Evolutionary conservation across 1,140 invertebrate genomes (phyloP), one percentile per base, ranked within the genome.

Genomic region (Chionoecetes opilio): DNA sequence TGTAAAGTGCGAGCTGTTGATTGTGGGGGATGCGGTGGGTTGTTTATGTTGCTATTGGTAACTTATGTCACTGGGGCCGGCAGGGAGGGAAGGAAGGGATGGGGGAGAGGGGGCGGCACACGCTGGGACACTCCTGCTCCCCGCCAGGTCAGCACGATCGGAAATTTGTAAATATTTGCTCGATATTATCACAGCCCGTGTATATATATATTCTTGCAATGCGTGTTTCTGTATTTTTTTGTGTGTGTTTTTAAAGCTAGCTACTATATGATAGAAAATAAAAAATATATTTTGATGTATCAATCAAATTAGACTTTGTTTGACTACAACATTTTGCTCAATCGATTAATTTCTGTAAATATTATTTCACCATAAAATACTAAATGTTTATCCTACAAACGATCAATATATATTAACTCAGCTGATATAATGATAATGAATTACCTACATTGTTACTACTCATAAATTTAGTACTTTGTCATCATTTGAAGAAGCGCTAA

Each of bases 1-100:
- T 35, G 93, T 94, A 94, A 94, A 94, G 86, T 89, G 93, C 38
- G 87, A 94, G 86, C 34, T 89, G 93, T 89, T 94, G 93, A 94
- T 89, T 89, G 86, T 46, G 82, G 93, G 86, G 85, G 34, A 35
- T 31, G 82, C 63, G 93, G 38, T 88, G 91, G 35, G 85, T 75
- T 94, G 87, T 94, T 94, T 89, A 89, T 89, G 46, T 32, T 82
- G 85, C 87, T 88, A 89, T 89, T 89, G 86, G 31, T 89, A 88
- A 89, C 46, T 34, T 94, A 94, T 63, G 86, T 89, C 14, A 29
- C 87, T 17, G 38, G 35, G 41, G 35, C 32, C 34, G 37, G 37
- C 35, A 85, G 38, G 75, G 35, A 85, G 84, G 53, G n/a, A 38
- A 14, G 46, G 26, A 14, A 17, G 21, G 82, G 8, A 31, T 21